These are phyloP conservation scores for Heteronetta atricapilla DNA, from an alignment of 2,113 vertebrate species.

Conservation along the genomic window DNA sequence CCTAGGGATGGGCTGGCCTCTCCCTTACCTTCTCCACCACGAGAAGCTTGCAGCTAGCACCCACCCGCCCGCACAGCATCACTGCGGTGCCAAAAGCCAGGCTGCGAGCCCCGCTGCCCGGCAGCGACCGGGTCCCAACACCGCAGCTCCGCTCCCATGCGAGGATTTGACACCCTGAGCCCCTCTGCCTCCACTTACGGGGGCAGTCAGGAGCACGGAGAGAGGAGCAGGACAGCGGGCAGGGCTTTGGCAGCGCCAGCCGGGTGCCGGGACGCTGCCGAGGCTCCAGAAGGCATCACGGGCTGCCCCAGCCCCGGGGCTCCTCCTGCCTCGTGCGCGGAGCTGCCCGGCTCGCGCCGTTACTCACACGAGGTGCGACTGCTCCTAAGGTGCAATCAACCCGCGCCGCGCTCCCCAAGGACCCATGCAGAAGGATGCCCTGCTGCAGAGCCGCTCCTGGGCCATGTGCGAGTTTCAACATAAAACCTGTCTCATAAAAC, in stretches of 20 bases:
- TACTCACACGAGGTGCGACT: conserved; percentile 11
- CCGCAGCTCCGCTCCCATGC: background rate
- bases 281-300: no score
- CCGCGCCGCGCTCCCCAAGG: background rate
- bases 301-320: background rate
- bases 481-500: conserved; percentile 72
- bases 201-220: background rate
- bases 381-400: conserved; percentile 61
- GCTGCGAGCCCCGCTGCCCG: background rate
- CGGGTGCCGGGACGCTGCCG: background rate
- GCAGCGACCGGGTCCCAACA: background rate
- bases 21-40: background rate
- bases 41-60: background rate
- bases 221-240: background rate
- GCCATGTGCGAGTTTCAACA: conserved; percentile 64
- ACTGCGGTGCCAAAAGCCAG: background rate
- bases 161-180: background rate
- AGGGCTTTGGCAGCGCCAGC: background rate
- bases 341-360: background rate
- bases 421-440: conserved; percentile 43
- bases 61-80: background rate
- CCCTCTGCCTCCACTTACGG: background rate
- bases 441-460: conserved; percentile 47
- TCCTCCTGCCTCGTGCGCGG: background rate
- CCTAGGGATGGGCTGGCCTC: background rate